These are phyloP conservation scores for Tiliqua scincoides DNA, from an alignment of 2,113 vertebrate species.

Conservation along the genomic window DNA sequence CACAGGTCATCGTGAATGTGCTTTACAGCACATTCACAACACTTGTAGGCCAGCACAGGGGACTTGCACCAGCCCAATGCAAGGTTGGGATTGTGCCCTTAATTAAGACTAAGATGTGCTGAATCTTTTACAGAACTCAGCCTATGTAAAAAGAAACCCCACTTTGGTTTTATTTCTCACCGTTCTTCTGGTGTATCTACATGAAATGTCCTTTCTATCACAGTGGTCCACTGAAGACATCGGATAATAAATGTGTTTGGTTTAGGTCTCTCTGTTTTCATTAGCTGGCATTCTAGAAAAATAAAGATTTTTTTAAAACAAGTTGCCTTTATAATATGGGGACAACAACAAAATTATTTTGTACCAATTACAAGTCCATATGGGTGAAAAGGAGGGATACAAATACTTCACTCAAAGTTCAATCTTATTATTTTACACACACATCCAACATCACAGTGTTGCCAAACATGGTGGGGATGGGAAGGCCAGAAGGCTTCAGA, in stretches of 20 bases:
- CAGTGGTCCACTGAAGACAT: constrained; percentile 98
- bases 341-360: constrained; percentile 29
- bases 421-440: no score
- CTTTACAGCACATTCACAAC: no score
- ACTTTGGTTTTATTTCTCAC: constrained; percentile 71
- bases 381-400: no score
- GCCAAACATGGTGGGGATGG: no score
- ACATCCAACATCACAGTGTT: no score
- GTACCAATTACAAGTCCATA: constrained; percentile 14
- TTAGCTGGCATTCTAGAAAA: constrained; percentile 93
- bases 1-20: no score
- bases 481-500: no score
- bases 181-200: constrained; percentile 96
- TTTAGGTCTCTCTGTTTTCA: constrained; percentile 98
- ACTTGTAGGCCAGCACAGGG: no score
- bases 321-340: neutral
- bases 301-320: constrained; percentile 53
- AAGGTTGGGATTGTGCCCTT: no score
- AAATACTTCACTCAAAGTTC: no score
- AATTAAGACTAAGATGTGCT: constrained; percentile 5
- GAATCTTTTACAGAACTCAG: neutral
- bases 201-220: constrained; percentile 96
- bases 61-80: no score
- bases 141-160: constrained; percentile 23
- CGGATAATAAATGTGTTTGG: constrained; percentile 98